Evolutionary conservation across 2,113 vertebrate genomes (phyloP), one percentile per base, ranked within the genome.

Genomic region (Dascyllus trimaculatus): DNA sequence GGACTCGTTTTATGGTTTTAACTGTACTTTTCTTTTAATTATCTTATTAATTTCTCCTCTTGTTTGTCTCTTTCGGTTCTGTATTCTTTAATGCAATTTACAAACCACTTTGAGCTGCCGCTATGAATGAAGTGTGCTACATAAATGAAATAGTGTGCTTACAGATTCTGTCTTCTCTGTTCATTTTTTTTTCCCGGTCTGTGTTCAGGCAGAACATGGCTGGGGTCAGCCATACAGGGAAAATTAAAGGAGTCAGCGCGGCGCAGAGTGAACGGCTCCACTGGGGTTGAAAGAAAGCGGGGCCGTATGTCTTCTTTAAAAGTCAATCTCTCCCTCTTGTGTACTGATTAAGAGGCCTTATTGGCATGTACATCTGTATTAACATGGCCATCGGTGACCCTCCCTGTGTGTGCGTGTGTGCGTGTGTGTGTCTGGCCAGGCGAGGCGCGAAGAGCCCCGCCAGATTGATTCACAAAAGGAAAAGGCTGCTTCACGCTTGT

Each of bases 341-440:
- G 87, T 89, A 88, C 91, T 93, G 90, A 94, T 94, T 93, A 93
- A 89, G 89, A 92, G 87, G 84, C 91, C 88, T 94, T 93, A 95
- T 95, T 95, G 94, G 92, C 94, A 93, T 93, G 91, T 94, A 93
- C 87, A 85, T 21, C 86, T 38, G 58, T 90, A 88, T 96, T 95
- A 95, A 94, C 91, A 57, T 1, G 19, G 52, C 79, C 61, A 78
- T 56, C 60, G 56, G 85, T 84, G 80, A 92, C 90, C 84, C 81
- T 58, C 65, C 78, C 75, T 49, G 71, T 26, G 75, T 75, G 78
- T 72, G 49, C 35, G 66, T 63, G 67, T 77, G 81, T 72, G 78
- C 63, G 74, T 60, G 78, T 77, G 54, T 70, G 65, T 81, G 77
- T 74, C 38, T 84, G 80, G 45, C n/a, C 52, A 75, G 59, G 49